Percentiles rank a stretch among this genome's conserved stretches.
phyloP scores from a whole-genome alignment of 2,888 invertebrate species.

The Cylindroiulus punctatus region DNA sequence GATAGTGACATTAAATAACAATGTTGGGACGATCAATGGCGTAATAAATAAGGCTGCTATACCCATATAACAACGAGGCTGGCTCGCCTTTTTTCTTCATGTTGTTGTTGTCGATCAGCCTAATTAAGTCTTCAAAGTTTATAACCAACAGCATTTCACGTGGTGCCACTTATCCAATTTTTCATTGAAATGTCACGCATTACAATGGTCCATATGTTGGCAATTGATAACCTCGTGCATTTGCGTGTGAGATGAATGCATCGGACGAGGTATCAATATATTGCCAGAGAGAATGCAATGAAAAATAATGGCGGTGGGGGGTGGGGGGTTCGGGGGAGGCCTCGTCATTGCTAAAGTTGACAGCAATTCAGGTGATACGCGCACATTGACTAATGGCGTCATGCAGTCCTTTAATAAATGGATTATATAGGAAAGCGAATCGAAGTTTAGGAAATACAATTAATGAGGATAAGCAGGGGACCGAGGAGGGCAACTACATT shows the following conservation, averaged over 20 bases:
- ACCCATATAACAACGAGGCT: background rate
- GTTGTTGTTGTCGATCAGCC: conserved; percentile 50
- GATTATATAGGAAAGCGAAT: background rate
- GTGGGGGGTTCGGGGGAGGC: background rate
- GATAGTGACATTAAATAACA: background rate
- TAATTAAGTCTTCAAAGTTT: conserved; percentile 53
- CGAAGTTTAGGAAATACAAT: background rate
- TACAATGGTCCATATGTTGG: conserved; percentile 37
- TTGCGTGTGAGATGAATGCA: background rate
- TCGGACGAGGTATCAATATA: background rate
- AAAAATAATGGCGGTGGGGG: background rate
- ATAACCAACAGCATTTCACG: conserved; percentile 51
- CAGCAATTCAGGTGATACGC: background rate
- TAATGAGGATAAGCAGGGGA: background rate
- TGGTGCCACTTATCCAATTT: conserved; percentile 45
- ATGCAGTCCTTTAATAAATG: conserved; percentile 24
- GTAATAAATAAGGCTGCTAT: no score
- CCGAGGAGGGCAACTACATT: background rate
- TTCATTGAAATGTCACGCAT: conserved; percentile 50
- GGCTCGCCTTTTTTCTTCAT: background rate
- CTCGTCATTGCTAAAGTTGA: background rate
- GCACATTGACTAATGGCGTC: conserved; percentile 20
- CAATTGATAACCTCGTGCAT: background rate
- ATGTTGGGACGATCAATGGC: background rate
- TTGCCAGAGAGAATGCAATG: background rate